Evolutionary conservation across 2,797 vertebrate species (phyloP).

Genomic region (Ispidina lecontei): DNA sequence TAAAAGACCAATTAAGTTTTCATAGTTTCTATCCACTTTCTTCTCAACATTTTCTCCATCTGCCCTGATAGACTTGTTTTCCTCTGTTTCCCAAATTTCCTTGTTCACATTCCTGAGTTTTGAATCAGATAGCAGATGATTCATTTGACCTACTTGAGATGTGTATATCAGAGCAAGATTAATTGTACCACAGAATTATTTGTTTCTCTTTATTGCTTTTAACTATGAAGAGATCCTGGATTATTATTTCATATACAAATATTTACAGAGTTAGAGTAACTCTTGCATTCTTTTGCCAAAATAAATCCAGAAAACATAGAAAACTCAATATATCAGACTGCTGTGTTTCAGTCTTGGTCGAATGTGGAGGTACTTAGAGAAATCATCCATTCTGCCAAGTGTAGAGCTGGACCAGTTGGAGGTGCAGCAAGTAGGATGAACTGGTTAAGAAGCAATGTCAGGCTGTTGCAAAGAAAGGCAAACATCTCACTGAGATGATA

Average conservation of each 20-base stretch:
- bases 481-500: slow-evolving; percentile 19
- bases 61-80: not conserved
- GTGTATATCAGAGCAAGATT: not conserved
- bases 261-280: not conserved
- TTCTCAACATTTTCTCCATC: not conserved
- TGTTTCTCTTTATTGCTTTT: not conserved
- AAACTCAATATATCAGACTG: not conserved
- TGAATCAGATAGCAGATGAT: slow-evolving; percentile 1
- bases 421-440: not conserved
- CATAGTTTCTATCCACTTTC: not conserved
- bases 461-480: not conserved
- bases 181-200: not conserved
- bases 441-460: not conserved
- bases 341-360: not conserved
- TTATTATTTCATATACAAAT: not conserved
- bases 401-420: not conserved
- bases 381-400: not conserved
- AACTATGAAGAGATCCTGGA: not conserved
- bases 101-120: slow-evolving; percentile 16
- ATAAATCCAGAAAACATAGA: not conserved
- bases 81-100: not conserved
- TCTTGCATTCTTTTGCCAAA: not conserved
- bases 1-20: not conserved
- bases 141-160: slow-evolving; percentile 38
- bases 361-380: not conserved